A percentile compares a stretch with the other conserved stretches of the same genome.
phyloP scores from a whole-genome alignment of 2,797 vertebrate genomes.

The Meriones psammophilus region DNA sequence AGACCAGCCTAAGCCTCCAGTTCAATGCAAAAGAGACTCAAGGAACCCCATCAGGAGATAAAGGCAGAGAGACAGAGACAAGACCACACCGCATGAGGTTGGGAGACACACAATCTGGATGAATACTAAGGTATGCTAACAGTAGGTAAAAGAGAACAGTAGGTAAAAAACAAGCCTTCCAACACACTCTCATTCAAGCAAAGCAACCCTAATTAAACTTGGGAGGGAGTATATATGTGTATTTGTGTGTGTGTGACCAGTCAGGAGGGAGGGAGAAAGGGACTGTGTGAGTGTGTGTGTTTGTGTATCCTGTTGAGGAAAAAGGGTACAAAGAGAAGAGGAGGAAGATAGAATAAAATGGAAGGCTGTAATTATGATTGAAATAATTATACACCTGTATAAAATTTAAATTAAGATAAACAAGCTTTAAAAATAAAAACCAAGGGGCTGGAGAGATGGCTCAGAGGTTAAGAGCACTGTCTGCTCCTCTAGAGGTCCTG shows the following conservation, averaged over 20 bases:
- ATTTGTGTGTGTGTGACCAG: not conserved
- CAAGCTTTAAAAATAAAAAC: conserved; percentile 32
- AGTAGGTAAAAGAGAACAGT: not conserved
- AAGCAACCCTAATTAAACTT: not conserved
- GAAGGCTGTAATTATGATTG: not conserved
- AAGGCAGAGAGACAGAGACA: not conserved
- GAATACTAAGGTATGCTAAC: not conserved
- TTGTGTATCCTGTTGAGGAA: not conserved
- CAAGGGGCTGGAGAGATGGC: too few relatives aligned
- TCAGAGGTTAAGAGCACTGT: too few relatives aligned
- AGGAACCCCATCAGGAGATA: not conserved
- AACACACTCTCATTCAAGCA: not conserved
- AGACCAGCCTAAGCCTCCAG: not conserved
- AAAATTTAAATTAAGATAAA: not conserved
- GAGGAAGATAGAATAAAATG: not conserved
- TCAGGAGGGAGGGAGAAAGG: not conserved
- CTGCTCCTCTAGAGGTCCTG: too few relatives aligned
- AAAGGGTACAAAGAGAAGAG: too few relatives aligned
- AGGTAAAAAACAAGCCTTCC: not conserved
- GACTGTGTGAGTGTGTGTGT: not conserved
- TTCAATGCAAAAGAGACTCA: not conserved
- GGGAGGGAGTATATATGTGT: not conserved
- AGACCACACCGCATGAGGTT: not conserved
- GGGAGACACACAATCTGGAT: not conserved
- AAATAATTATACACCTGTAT: not conserved